Evolutionary conservation across 2,797 vertebrate species (phyloP), one percentile per base, ranked within the genome.

Genomic region (Alcedo atthis): DNA sequence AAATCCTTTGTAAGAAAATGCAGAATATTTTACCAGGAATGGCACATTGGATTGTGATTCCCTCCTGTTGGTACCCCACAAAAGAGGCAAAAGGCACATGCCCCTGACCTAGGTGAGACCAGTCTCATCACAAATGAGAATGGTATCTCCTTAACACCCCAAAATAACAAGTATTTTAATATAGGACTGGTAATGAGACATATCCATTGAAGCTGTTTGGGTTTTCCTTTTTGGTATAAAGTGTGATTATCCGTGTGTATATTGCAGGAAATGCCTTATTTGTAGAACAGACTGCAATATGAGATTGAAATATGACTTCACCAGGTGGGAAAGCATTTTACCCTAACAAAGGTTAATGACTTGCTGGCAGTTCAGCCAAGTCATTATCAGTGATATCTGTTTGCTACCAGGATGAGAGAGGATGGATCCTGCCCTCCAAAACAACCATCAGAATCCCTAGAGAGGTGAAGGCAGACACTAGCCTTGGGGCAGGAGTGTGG

Each of bases 401-500:
- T 63, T 68, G 83, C 64, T 87, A 71, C 61, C 33, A 43, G 40
- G 10, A 40, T 42, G 24, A 25, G 53, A 67, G 57, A 70, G n/a
- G 33, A 77, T 0, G 10, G 64, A 8, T 26, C 6, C 26, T 90
- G 58, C 30, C 49, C 57, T 28, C 75, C 68, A 71, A 87, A 93
- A 70, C 73, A 54, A 15, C 54, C 64, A 80, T 82, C 71, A 87
- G 15, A 6, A 10, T 87, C 62, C 73, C 45, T 64, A 32, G 66
- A 68, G 53, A 68, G 49, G 62, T 32, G 37, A 77, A 82, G 81
- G 54, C 54, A 95, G 84, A 90, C 54, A 92, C n/a, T 93, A 80
- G 90, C 92, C 95, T 87, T 92, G 84, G 93, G 90, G 94, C 79
- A 92, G 37, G 21, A 85, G 10, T 12, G 24, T 68, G 33, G 86